These are phyloP conservation scores for Tillus elongatus DNA, from an alignment of 2,888 invertebrate genomes.

Conservation along the genomic window DNA sequence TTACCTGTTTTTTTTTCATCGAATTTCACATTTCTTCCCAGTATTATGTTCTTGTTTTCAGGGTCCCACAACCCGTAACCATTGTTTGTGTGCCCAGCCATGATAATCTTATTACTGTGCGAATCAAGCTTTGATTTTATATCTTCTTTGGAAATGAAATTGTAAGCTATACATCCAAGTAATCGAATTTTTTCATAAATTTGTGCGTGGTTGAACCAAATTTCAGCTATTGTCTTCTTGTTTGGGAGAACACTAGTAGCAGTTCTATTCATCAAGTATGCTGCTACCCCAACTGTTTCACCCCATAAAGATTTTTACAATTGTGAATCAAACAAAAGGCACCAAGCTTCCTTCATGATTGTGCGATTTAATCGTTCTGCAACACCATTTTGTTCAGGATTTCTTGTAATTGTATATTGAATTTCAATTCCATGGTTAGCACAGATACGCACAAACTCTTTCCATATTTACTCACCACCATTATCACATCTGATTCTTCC, in stretches of 20 bases:
- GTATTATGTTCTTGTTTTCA: conserved; percentile 10
- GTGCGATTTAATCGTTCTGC: conserved; percentile 22
- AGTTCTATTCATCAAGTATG: too few relatives aligned
- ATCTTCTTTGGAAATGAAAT: conserved; percentile 15
- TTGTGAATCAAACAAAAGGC: conserved; percentile 7
- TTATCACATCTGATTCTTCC: conserved; percentile 23
- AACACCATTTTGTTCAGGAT: conserved; percentile 26
- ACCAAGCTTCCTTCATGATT: conserved; percentile 8
- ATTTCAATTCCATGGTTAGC: conserved; percentile 19
- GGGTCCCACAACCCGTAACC: conserved; percentile 18
- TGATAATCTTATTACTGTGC: conserved; percentile 14
- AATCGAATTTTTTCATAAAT: conserved; percentile 13
- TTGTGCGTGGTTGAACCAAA: conserved; percentile 11
- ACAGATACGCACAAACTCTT: conserved; percentile 18
- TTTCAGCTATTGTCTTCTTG: conserved; percentile 11
- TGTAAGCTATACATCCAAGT: conserved; percentile 14
- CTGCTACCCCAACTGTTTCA: conserved; percentile 11
- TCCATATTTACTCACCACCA: conserved; percentile 23
- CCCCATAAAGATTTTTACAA: conserved; percentile 9
- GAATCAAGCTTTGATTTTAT: conserved; percentile 13
- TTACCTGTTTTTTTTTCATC: conserved; percentile 16
- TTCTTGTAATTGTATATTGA: conserved; percentile 22
- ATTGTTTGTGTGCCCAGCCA: conserved; percentile 18
- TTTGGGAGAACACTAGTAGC: conserved; percentile 5
- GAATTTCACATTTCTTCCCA: conserved; percentile 17